A percentile compares a stretch with the other conserved stretches of the same genome.
Evolutionary conservation across 2,797 vertebrate genomes (phyloP).

Genomic region (Paramormyrops hopkinsi): DNA sequence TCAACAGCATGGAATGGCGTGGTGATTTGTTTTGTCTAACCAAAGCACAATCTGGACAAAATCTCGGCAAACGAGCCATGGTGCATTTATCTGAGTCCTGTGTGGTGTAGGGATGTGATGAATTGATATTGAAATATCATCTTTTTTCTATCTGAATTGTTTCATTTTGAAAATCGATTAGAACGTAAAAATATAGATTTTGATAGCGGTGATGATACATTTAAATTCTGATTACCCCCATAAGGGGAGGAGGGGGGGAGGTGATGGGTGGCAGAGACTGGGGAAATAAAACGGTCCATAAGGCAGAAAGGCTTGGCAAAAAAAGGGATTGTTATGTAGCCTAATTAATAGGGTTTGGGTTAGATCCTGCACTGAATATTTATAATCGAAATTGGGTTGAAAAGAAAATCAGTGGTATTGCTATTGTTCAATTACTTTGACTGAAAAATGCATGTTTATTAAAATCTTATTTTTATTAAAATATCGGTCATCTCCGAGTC

Average conservation of each 20-base stretch:
- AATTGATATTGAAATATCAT: background rate
- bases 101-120: background rate
- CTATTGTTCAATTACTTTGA: background rate
- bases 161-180: background rate
- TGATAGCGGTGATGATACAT: background rate
- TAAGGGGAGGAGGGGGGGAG: background rate
- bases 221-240: background rate
- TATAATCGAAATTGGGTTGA: background rate
- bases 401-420: background rate
- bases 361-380: background rate
- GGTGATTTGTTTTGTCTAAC: constrained; percentile 45
- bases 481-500: background rate
- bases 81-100: background rate
- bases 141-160: background rate
- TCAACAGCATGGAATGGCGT: constrained; percentile 29
- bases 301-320: background rate
- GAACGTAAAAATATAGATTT: background rate
- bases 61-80: constrained; percentile 52
- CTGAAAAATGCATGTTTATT: background rate
- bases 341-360: background rate
- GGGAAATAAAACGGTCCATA: background rate
- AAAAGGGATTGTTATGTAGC: background rate
- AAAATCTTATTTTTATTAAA: background rate
- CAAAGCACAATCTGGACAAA: constrained; percentile 42
- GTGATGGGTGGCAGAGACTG: background rate